phyloP scores from a whole-genome alignment of 2,797 vertebrate genomes.

The Avahi laniger region DNA sequence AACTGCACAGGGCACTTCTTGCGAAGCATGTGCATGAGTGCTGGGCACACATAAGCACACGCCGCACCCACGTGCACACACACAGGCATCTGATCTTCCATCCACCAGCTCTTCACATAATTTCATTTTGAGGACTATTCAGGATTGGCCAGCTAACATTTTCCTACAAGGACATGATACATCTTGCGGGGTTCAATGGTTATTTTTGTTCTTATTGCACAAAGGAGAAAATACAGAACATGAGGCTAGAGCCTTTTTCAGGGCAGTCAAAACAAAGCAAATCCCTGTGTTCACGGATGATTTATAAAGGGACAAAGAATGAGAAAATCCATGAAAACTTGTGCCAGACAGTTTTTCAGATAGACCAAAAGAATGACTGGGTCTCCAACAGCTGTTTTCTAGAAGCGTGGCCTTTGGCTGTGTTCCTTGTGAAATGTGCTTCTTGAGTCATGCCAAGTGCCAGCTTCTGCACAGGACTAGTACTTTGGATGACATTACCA shows the following conservation, averaged over 20 bases:
- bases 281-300: not conserved
- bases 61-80: accelerated
- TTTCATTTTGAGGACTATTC: not conserved
- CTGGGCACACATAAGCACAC: not conserved
- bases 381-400: not conserved
- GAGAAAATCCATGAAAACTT: not conserved
- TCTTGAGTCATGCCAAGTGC: conserved; percentile 17
- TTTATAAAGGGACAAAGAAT: not conserved
- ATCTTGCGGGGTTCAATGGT: not conserved
- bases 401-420: not conserved
- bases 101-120: not conserved
- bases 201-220: conserved; percentile 3
- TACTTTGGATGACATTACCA: conserved; percentile 67
- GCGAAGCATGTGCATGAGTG: not conserved
- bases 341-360: not conserved
- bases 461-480: conserved; percentile 41
- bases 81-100: not conserved
- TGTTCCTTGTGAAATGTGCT: not conserved
- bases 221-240: not conserved
- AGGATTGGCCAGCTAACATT: not conserved
- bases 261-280: not conserved
- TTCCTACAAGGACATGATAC: not conserved
- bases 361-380: not conserved
- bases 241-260: not conserved
- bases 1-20: not conserved